Conservation (phyloP, 2,797 vertebrate species). For the Aldrovandia affinis region DNA sequence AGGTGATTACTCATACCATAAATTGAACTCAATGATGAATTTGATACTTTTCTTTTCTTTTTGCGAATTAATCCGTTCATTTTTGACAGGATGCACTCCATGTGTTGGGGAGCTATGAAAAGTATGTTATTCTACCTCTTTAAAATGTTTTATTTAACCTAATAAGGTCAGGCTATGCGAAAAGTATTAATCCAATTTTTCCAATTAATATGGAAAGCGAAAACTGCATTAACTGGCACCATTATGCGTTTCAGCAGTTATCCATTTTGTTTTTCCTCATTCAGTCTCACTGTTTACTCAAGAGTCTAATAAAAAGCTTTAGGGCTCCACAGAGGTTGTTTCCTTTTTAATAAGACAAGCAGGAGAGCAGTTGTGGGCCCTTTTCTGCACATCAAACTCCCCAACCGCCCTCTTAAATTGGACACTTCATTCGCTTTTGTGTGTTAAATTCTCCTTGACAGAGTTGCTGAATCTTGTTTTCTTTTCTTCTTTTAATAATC, state of each 20-base stretch:
- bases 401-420: conserved; percentile 72
- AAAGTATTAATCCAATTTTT: conserved; percentile 20
- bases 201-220: conserved; percentile 18
- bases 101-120: not conserved
- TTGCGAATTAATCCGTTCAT: not conserved
- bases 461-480: conserved; percentile 43
- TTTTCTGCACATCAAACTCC: conserved; percentile 68
- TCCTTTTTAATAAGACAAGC: conserved; percentile 78
- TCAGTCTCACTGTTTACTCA: conserved; percentile 58
- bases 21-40: too few species aligned
- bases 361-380: conserved; percentile 78
- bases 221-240: conserved; percentile 12
- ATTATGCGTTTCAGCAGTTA: conserved; percentile 33
- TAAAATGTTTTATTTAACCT: not conserved
- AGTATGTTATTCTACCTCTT: not conserved
- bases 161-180: not conserved
- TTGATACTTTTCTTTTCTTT: too few species aligned
- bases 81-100: not conserved
- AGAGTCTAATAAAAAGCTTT: conserved; percentile 62
- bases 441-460: conserved; percentile 48
- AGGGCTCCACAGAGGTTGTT: conserved; percentile 62
- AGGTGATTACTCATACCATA: too few species aligned
- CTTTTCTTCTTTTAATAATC: not conserved
- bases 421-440: conserved; percentile 64
- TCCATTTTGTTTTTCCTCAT: conserved; percentile 43